Conservation (phyloP, 2,888 invertebrate species). For the Heliconius charithonia region DNA sequence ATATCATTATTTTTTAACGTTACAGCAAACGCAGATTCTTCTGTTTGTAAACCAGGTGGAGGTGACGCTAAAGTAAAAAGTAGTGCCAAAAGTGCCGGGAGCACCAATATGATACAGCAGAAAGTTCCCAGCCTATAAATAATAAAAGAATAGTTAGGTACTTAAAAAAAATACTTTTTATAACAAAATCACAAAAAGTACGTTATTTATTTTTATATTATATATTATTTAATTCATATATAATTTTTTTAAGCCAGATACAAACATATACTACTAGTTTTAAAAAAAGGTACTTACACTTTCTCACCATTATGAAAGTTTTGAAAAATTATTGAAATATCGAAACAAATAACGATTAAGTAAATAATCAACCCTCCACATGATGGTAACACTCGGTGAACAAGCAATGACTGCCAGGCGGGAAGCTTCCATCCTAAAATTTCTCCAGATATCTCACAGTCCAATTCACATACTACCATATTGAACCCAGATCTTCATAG, state of each 20-base stretch:
- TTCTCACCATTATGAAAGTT: slow-evolving; percentile 85
- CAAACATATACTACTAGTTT: background rate
- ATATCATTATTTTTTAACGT: slow-evolving; percentile 72
- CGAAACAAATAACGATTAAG: slow-evolving; percentile 86
- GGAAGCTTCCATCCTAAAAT: slow-evolving; percentile 72
- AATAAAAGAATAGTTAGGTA: slow-evolving; percentile 7
- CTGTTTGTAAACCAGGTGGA: slow-evolving; percentile 81
- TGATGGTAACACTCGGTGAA: slow-evolving; percentile 74
- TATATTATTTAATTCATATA: no score
- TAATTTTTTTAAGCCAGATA: background rate
- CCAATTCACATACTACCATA: slow-evolving; percentile 77
- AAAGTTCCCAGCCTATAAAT: slow-evolving; percentile 64
- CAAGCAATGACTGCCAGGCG: slow-evolving; percentile 72
- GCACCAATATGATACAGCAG: slow-evolving; percentile 66
- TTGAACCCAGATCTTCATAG: slow-evolving; percentile 16
- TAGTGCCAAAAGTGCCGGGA: slow-evolving; percentile 84
- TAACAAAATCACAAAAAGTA: no score
- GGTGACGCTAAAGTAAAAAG: slow-evolving; percentile 84
- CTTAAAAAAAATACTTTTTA: no score
- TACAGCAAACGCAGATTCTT: slow-evolving; percentile 69
- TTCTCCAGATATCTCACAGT: slow-evolving; percentile 72
- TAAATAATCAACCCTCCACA: slow-evolving; percentile 85
- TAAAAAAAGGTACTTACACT: slow-evolving; percentile 64
- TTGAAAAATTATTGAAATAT: slow-evolving; percentile 86
- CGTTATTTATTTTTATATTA: no score